Base-by-base conservation (phyloP, 2,797 vertebrate species). In the Neosilurus hyrtlii region DNA sequence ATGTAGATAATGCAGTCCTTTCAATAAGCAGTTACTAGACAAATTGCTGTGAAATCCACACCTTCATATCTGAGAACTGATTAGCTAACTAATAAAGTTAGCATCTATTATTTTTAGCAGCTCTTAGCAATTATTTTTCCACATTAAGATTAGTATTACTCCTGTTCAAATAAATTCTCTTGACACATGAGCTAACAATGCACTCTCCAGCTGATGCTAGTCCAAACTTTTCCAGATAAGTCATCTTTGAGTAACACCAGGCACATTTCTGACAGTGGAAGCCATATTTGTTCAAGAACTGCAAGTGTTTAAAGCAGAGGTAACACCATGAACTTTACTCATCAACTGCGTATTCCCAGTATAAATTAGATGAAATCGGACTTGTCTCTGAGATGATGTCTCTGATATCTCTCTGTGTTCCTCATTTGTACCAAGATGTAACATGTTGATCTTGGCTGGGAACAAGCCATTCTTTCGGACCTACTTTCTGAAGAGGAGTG, bases 341-440 rank as follows among this genome's bases (percentile, higher is more conserved):
- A 59, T 66, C 5, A 2, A 43, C 57, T 15, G 24, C 37, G n/a
- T 70, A 51, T 24, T 79, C 56, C 56, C 43, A n/a, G 82, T 26
- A 68, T 8, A 51, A 51, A 35, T 70, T 59, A 12, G 24, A 51
- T 43, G 51, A 24, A 30, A 30, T 30, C 30, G 1, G 30, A 30
- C 2, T 30, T 30, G 30, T 30, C 30, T 30, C 30, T 30, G 30
- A 30, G 30, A 30, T 30, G 5, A 59, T 0, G 10, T n/a, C 24
- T 56, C 24, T 30, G 16, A 74, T 54, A 35, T 59, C 76, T 82
- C 82, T 88, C 84, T 75, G 88, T 89, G 87, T 90, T 90, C 88
- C 87, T 85, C 75, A 83, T 68, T 84, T 67, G 71, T 90, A 90
- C 87, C 88, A 66, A 71, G 89, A 88, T 87, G 83, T 79, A 89